phyloP scores from a whole-genome alignment of 1,140 invertebrate genomes.

The Globodera rostochiensis region DNA sequence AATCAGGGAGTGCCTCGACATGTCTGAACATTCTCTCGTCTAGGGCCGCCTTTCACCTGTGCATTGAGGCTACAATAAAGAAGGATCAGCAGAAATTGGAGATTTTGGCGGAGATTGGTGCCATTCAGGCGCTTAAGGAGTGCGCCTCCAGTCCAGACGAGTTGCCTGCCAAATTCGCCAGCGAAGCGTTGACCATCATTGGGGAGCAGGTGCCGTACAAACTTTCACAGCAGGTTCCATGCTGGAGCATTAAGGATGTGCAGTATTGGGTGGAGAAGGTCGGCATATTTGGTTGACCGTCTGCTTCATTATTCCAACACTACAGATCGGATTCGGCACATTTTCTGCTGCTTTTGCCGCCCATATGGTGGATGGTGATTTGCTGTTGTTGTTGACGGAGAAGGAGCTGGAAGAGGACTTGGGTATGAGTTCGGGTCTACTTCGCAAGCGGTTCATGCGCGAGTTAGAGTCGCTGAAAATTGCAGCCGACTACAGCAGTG shows the following conservation, averaged over 20 bases:
- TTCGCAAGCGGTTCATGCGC: conserved; percentile 86
- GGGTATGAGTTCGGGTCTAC: conserved; percentile 87
- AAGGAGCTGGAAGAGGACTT: conserved; percentile 89
- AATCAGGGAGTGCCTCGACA: background rate
- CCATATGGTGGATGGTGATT: conserved; percentile 94
- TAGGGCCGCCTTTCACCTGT: conserved; percentile 94
- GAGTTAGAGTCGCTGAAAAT: conserved; percentile 88
- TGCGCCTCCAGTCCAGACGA: conserved; percentile 96
- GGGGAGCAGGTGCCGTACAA: conserved; percentile 96
- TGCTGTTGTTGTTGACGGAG: conserved; percentile 87
- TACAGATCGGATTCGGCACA: conserved; percentile 84
- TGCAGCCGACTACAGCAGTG: conserved; percentile 91
- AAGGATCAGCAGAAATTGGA: conserved; percentile 90
- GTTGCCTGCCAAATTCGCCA: conserved; percentile 93
- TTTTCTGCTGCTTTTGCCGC: conserved; percentile 82
- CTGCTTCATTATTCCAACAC: conserved; percentile 27
- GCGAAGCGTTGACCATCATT: conserved; percentile 88
- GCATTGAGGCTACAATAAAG: conserved; percentile 98
- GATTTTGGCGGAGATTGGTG: conserved; percentile 79
- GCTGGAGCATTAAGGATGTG: conserved; percentile 95
- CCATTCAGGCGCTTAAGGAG: conserved; percentile 89
- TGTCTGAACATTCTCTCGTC: conserved; percentile 3
- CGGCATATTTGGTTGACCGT: conserved; percentile 13
- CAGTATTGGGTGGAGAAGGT: conserved; percentile 92
- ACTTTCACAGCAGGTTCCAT: conserved; percentile 81